Conservation (phyloP, 2,888 invertebrate species). For the Mesochorus sp. region DNA sequence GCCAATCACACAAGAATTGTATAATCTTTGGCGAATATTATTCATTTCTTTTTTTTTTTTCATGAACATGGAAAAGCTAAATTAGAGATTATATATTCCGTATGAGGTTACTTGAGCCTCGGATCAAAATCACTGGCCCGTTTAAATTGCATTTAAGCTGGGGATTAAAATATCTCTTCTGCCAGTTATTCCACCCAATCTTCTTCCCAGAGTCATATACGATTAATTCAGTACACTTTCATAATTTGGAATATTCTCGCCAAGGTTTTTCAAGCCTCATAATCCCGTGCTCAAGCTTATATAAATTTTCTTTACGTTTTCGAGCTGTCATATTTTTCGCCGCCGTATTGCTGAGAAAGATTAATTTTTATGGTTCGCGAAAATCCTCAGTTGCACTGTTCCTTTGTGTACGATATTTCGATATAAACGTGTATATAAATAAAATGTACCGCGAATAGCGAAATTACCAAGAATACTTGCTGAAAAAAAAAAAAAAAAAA, state of each 20-base stretch:
- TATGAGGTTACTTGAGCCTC: slow-evolving; percentile 40
- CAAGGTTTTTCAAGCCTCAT: not conserved
- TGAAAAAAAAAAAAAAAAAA: too few relatives aligned
- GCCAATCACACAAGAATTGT: too few relatives aligned
- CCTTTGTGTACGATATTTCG: not conserved
- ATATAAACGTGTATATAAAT: not conserved
- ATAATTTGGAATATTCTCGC: not conserved
- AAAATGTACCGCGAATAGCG: slow-evolving; percentile 13
- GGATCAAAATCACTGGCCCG: slow-evolving; percentile 46
- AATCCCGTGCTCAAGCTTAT: not conserved
- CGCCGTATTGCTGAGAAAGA: too few relatives aligned
- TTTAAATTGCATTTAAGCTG: slow-evolving; percentile 51
- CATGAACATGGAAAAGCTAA: too few relatives aligned
- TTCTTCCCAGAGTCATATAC: not conserved
- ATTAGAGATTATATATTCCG: slow-evolving; percentile 6
- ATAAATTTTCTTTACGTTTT: not conserved
- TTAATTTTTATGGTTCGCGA: too few relatives aligned
- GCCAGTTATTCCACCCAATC: slow-evolving; percentile 2
- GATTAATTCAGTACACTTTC: slow-evolving; percentile 6
- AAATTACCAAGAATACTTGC: not conserved
- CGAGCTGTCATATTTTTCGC: not conserved
- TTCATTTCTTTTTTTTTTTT: too few relatives aligned
- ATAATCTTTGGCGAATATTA: too few relatives aligned
- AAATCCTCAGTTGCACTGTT: too few relatives aligned
- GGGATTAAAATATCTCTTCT: slow-evolving; percentile 35